Conservation (phyloP, 2,888 invertebrate genomes). For the Phania funesta region DNA sequence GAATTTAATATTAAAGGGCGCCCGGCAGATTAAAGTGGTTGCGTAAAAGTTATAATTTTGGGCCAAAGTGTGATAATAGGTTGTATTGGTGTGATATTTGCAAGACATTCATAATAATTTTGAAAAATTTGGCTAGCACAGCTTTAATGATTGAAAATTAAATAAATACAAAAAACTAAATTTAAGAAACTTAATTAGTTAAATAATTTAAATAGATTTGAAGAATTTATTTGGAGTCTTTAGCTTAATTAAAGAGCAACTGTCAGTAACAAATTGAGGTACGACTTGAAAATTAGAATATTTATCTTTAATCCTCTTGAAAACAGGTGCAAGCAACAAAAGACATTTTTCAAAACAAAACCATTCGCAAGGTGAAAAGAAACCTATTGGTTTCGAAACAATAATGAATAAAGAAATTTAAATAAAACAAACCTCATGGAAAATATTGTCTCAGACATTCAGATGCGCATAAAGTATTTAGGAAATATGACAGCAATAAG, state of each 20-base stretch:
- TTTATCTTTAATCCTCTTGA: slow-evolving; percentile 8
- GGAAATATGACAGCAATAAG: slow-evolving; percentile 54
- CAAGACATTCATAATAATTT: no score
- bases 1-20: no score
- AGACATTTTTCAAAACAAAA: background rate
- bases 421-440: slow-evolving; percentile 8
- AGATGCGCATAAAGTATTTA: slow-evolving; percentile 23
- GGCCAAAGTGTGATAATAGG: no score
- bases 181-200: no score
- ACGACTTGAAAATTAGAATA: slow-evolving; percentile 33
- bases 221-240: slow-evolving; percentile 11
- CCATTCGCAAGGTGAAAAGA: background rate
- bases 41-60: no score
- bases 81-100: no score
- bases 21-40: no score
- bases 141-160: background rate
- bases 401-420: background rate
- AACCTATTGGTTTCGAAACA: background rate
- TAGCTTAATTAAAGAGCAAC: slow-evolving; percentile 5
- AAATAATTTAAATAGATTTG: background rate
- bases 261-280: slow-evolving; percentile 1
- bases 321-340: slow-evolving; percentile 5
- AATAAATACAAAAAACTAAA: background rate
- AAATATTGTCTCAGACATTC: slow-evolving; percentile 1
- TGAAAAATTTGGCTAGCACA: no score